Base-by-base conservation (phyloP, 2,797 vertebrate genomes). In the Staurois parvus region DNA sequence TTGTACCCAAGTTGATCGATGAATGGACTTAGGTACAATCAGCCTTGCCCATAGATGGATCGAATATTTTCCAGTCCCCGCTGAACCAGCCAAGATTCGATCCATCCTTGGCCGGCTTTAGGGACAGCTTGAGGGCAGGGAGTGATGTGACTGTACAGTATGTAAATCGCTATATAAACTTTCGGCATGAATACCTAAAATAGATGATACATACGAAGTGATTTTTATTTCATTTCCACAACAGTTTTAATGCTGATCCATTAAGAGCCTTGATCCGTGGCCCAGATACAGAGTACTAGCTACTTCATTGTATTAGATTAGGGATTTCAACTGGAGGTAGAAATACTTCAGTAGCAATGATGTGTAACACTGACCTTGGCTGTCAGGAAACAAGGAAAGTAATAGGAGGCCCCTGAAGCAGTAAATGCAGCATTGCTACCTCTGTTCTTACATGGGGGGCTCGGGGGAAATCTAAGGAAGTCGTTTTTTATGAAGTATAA, bases 331-430 rank as follows among this genome's bases (percentile, higher is more conserved):
- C 80, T 48, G 34, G 37, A 68, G 81, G 66, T 62, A 40, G n/a
- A 72, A 84, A 84, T 78, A 77, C 67, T 77, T 77, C 29, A 59
- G 66, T 42, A 32, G 82, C 82, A 84, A 79, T 29, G 45, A 72
- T 72, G 48, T 72, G 75, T 64, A 48, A 84, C 83, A 70, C 69
- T 84, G 83, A 84, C 74, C 74, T 72, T 84, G 83, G 48, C 66
- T 59, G 74, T 72, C 82, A 40, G 30, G 66, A 84, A 62, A 56
- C 29, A 21, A 56, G 34, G 26, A 24, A 59, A 32, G 72, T 64
- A 83, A 76, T 28, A 45, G 28, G 81, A 62, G 59, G 72, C 70
- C 67, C 34, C 13, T 42, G 32, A 9, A n/a, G 74, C 67, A 64
- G 48, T 29, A 56, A 72, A 79, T 26, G 72, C 26, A 69, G 37